Percentiles rank a stretch among this genome's conserved stretches.
Evolutionary conservation across 1,140 invertebrate species (phyloP).

Genomic region (Drosophila erecta): DNA sequence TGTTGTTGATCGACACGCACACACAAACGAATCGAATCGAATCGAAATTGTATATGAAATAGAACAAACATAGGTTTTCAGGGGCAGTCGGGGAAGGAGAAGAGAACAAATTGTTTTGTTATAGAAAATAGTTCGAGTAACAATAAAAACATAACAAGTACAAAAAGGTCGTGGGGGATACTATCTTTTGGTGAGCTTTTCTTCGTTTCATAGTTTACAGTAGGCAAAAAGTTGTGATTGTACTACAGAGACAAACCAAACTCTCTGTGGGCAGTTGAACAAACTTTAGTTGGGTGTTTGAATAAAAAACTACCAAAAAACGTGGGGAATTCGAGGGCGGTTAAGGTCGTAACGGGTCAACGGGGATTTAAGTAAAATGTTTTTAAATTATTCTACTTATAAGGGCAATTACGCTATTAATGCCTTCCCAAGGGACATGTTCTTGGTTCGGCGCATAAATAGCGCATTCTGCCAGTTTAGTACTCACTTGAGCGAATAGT

Average conservation of each 20-base stretch:
- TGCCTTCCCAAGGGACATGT: not conserved
- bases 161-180: not conserved
- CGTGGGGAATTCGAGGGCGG: slow-evolving; percentile 1
- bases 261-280: slow-evolving; percentile 7
- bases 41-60: slow-evolving; percentile 49
- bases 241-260: slow-evolving; percentile 29
- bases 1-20: slow-evolving; percentile 55
- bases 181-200: slow-evolving; percentile 46
- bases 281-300: slow-evolving; percentile 26
- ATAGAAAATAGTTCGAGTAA: slow-evolving; percentile 44
- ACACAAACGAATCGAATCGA: slow-evolving; percentile 56
- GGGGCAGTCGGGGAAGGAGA: slow-evolving; percentile 16
- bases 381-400: slow-evolving; percentile 27
- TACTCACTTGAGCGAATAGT: slow-evolving; percentile 88
- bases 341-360: slow-evolving; percentile 18
- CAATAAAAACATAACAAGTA: slow-evolving; percentile 26
- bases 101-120: slow-evolving; percentile 47
- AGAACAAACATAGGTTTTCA: slow-evolving; percentile 45
- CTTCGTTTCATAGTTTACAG: slow-evolving; percentile 10
- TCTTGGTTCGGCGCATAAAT: not conserved
- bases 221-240: slow-evolving; percentile 27
- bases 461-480: not conserved
- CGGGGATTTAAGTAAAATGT: slow-evolving; percentile 39
- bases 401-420: not conserved
- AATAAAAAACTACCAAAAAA: slow-evolving; percentile 36